These are phyloP conservation scores for Sinocyclocheilus rhinocerous DNA, from an alignment of 2,113 vertebrate species.

Conservation along the genomic window DNA sequence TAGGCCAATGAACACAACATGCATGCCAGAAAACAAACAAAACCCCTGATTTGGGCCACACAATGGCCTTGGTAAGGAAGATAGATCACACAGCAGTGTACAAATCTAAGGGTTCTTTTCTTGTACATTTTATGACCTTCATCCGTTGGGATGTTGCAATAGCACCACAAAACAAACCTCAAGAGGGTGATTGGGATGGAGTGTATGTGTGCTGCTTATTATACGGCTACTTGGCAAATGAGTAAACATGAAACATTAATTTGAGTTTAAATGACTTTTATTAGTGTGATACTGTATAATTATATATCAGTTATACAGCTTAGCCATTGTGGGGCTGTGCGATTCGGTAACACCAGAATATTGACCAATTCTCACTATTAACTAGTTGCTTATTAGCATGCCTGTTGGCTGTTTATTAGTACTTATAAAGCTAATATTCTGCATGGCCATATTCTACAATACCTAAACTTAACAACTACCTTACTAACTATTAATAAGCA, in stretches of 20 bases:
- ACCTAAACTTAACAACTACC: no score
- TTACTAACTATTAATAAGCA: no score
- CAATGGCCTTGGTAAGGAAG: background rate
- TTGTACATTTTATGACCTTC: background rate
- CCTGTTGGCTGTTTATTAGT: no score
- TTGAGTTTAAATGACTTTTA: background rate
- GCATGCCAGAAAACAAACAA: slow-evolving; percentile 29
- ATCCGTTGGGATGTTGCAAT: background rate
- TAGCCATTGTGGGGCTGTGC: background rate
- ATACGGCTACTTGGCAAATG: background rate
- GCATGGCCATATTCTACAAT: no score
- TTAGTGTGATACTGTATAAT: background rate
- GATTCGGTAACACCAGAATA: no score
- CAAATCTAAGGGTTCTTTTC: background rate
- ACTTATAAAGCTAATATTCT: no score
- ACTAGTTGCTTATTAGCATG: no score
- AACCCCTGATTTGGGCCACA: slow-evolving; percentile 9
- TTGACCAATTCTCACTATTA: no score
- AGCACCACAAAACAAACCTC: background rate
- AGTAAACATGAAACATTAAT: background rate
- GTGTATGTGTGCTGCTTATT: background rate
- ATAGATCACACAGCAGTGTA: background rate
- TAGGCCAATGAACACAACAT: background rate
- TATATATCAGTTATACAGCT: background rate
- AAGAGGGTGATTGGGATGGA: background rate